Percentiles rank a stretch among this genome's conserved stretches.
phyloP scores from a whole-genome alignment of 2,888 invertebrate species.

The Strigamia crassipes region DNA sequence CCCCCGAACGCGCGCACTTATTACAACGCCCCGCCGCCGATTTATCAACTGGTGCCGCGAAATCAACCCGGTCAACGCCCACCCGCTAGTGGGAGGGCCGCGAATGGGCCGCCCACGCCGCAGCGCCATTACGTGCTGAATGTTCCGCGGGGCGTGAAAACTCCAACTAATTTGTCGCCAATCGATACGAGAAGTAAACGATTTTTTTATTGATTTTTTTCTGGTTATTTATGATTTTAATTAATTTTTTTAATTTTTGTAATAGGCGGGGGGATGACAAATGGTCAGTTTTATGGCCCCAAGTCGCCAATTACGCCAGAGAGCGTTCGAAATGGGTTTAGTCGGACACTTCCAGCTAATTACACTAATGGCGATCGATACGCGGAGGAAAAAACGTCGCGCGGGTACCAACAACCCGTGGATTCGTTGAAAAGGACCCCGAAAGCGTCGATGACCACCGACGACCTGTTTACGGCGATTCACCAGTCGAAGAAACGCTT shows the following conservation, averaged over 20 bases:
- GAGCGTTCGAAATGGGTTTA: background rate
- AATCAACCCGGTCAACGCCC: background rate
- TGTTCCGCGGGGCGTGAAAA: background rate
- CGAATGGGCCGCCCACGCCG: background rate
- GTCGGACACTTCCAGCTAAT: background rate
- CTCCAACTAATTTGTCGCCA: background rate
- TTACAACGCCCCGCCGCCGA: background rate
- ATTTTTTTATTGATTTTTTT: background rate
- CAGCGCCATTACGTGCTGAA: background rate
- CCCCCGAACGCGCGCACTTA: background rate
- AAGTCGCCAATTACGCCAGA: background rate
- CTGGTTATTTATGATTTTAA: background rate
- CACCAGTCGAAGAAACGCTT: slow-evolving; percentile 54
- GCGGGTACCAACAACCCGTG: background rate
- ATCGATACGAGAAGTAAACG: background rate
- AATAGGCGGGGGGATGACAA: background rate
- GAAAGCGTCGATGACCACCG: slow-evolving; percentile 51
- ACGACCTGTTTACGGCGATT: slow-evolving; percentile 53
- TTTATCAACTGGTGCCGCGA: background rate
- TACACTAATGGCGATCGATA: background rate
- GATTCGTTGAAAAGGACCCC: background rate
- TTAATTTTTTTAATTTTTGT: background rate
- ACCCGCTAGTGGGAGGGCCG: background rate
- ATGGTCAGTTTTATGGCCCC: background rate
- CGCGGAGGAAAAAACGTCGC: background rate